Conservation (phyloP, 1,140 invertebrate species). For the Lordiphosa clarofinis region DNA sequence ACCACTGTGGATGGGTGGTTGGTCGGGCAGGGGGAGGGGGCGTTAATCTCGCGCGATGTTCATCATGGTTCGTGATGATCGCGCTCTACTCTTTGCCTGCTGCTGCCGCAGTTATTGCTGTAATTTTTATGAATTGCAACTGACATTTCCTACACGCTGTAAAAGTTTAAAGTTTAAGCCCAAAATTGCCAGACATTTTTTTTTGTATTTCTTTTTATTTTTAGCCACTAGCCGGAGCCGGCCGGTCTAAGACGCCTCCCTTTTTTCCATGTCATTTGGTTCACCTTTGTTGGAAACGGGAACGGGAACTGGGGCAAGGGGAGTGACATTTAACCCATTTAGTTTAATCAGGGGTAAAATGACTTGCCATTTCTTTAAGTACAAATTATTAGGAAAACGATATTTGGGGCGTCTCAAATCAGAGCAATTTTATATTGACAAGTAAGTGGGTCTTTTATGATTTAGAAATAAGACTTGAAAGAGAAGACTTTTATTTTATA, state of each 20-base stretch:
- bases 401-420: too few species aligned
- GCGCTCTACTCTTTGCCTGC: conserved; percentile 16
- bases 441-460: too few species aligned
- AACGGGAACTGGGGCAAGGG: conserved; percentile 54
- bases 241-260: background rate
- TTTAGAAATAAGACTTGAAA: too few species aligned
- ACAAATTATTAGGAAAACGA: too few species aligned
- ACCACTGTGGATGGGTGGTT: conserved; percentile 5
- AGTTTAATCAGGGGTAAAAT: too few species aligned
- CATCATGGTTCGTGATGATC: conserved; percentile 74
- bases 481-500: too few species aligned
- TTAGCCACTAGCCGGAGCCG: too few species aligned
- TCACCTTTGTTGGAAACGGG: background rate
- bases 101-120: conserved; percentile 52
- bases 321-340: conserved; percentile 26
- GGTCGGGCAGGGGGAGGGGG: conserved; percentile 21
- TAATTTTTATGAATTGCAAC: conserved; percentile 73
- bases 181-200: conserved; percentile 27
- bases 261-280: too few species aligned
- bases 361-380: too few species aligned
- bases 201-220: too few species aligned
- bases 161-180: conserved; percentile 75
- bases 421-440: too few species aligned
- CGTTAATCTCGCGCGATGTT: conserved; percentile 69
- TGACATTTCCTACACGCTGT: conserved; percentile 72